Base-by-base conservation (phyloP, 2,797 vertebrate species). In the Sebastes glaucus region DNA sequence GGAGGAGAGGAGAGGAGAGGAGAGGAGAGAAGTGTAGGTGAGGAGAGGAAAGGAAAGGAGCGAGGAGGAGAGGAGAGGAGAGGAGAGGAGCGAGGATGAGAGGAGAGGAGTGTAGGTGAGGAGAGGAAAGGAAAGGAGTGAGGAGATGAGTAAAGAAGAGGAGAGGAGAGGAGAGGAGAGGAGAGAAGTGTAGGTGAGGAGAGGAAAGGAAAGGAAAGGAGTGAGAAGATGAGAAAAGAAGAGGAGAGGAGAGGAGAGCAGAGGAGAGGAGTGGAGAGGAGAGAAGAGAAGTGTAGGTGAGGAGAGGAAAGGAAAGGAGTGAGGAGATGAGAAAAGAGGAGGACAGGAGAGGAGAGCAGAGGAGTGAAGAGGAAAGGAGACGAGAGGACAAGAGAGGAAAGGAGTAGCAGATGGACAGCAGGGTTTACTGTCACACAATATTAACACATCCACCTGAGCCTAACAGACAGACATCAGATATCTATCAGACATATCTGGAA, bases 391-490 rank as follows among this genome's bases (percentile, higher is more conserved):
- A 7, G 6, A 18, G 7, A 46, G 28, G 56, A 33, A 35, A 20
- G 32, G 68, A 57, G 69, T 46, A 55, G 80, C 85, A 92, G 91
- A 92, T 90, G 92, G 90, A 82, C 56, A 63, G 70, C 61, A 6
- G 11, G 73, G 78, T 52, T 87, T 77, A 86, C 78, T 88, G 90
- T 89, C 89, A 86, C 73, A 77, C 38, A 62, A 71, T 72, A 93
- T 94, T 90, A 94, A 71, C 83, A 85, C 64, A 67, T 82, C 79
- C 66, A 79, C 77, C 68, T 87, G 70, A 84, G 64, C 27, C 77
- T 81, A 35, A 38, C 42, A 11, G 23, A 69, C 33, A 53, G 33
- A 35, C 33, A 35, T 35, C 33, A 35, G 33, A 35, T 35, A 35
- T 30, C 77, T 81, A 35, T 33, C 42, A 11, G 23, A 69, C 33